These are phyloP conservation scores for Abscondita cerata DNA, from an alignment of 2,888 invertebrate genomes.

Conservation along the genomic window DNA sequence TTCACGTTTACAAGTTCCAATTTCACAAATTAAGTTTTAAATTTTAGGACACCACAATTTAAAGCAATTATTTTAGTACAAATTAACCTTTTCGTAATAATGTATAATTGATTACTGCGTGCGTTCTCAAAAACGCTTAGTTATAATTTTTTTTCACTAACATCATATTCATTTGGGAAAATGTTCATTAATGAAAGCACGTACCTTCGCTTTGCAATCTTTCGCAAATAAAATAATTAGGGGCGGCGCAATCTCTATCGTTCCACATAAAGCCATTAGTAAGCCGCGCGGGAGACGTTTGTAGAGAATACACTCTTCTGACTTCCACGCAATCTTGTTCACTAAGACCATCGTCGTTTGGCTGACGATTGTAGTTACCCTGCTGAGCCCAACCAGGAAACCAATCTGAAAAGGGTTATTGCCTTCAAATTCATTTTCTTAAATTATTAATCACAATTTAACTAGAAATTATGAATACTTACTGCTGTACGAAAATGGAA, in stretches of 20 bases:
- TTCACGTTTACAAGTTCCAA: too few relatives aligned
- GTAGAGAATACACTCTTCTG: slow-evolving; percentile 69
- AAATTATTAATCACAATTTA: too few relatives aligned
- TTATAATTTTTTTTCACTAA: neutral
- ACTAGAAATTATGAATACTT: too few relatives aligned
- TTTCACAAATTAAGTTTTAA: too few relatives aligned
- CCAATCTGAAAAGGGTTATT: slow-evolving; percentile 73
- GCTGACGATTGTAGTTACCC: slow-evolving; percentile 71
- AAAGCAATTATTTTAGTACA: too few relatives aligned
- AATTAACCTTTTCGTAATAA: too few relatives aligned
- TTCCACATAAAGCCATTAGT: slow-evolving; percentile 80
- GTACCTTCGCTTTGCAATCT: slow-evolving; percentile 71
- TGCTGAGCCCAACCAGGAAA: slow-evolving; percentile 81
- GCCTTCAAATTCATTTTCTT: too few relatives aligned
- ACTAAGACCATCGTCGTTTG: slow-evolving; percentile 83
- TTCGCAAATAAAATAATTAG: slow-evolving; percentile 80
- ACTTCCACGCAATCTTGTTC: slow-evolving; percentile 84
- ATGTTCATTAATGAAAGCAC: slow-evolving; percentile 37
- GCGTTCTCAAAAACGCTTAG: too few relatives aligned
- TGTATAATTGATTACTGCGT: too few relatives aligned
- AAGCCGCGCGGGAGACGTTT: slow-evolving; percentile 58
- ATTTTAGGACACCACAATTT: too few relatives aligned
- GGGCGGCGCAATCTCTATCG: slow-evolving; percentile 76
- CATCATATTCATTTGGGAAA: neutral
- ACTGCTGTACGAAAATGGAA: slow-evolving; percentile 78